phyloP scores from a whole-genome alignment of 2,113 vertebrate species.

The Tamias sibiricus region DNA sequence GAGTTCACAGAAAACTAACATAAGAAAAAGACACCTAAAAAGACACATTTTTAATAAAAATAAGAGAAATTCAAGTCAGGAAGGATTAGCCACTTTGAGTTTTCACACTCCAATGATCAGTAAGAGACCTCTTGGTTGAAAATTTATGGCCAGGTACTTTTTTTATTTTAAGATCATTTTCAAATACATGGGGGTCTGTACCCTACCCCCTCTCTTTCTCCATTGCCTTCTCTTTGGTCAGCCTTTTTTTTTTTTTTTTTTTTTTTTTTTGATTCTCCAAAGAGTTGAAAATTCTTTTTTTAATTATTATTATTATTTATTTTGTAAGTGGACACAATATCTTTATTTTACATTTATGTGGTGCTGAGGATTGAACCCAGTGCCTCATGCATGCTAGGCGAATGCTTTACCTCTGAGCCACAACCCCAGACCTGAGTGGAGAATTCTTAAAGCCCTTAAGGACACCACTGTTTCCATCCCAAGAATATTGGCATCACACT shows the following conservation, averaged over 20 bases:
- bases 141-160: not conserved
- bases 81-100: not conserved
- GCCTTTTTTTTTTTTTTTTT: not conserved
- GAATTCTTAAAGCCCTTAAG: not conserved
- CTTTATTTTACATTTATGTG: too few relatives aligned
- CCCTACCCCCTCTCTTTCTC: not conserved
- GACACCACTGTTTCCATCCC: not conserved
- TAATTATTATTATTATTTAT: too few relatives aligned
- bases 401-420: too few relatives aligned
- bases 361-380: too few relatives aligned
- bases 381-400: too few relatives aligned
- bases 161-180: constrained; percentile 20
- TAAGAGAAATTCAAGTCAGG: not conserved
- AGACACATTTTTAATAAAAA: not conserved
- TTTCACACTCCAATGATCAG: not conserved
- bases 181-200: not conserved
- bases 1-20: not conserved
- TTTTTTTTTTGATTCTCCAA: not conserved
- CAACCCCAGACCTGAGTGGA: too few relatives aligned
- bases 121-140: not conserved
- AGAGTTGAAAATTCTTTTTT: not conserved
- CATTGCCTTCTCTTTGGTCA: not conserved
- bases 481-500: not conserved
- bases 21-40: not conserved
- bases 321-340: too few relatives aligned